Evolutionary conservation across 2,113 vertebrate species (phyloP).

Genomic region (Pavo muticus): DNA sequence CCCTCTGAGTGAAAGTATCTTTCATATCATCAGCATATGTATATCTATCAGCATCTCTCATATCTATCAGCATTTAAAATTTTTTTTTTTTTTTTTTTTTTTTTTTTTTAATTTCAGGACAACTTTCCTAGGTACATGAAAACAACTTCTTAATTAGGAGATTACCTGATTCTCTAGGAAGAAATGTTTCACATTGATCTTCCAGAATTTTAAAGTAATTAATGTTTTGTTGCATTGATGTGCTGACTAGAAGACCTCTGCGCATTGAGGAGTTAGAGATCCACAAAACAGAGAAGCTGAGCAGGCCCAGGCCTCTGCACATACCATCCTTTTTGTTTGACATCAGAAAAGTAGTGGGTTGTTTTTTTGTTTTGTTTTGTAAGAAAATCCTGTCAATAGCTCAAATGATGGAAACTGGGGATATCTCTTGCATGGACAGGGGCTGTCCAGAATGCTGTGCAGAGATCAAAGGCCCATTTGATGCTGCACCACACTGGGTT

Average conservation of each 20-base stretch:
- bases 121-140: neutral
- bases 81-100: neutral
- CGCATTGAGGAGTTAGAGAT: rapidly evolving
- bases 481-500: neutral
- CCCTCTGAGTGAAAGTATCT: too few relatives aligned
- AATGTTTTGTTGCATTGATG: neutral
- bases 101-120: neutral
- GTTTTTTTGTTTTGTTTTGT: neutral
- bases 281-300: neutral
- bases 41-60: too few relatives aligned
- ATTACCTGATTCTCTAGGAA: neutral
- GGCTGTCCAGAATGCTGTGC: neutral
- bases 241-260: too few relatives aligned
- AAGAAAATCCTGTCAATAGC: neutral
- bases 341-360: too few relatives aligned
- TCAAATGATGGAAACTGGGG: neutral
- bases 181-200: neutral
- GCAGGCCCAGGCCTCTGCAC: neutral
- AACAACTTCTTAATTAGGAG: neutral
- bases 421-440: too few relatives aligned
- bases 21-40: too few relatives aligned
- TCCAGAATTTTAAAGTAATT: neutral
- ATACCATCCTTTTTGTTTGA: neutral
- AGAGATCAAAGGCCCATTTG: rapidly evolving
- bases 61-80: too few relatives aligned